A percentile compares a stretch with the other conserved stretches of the same genome.
Conservation (phyloP, 2,888 invertebrate species). For the Eristalinus sepulchralis region DNA sequence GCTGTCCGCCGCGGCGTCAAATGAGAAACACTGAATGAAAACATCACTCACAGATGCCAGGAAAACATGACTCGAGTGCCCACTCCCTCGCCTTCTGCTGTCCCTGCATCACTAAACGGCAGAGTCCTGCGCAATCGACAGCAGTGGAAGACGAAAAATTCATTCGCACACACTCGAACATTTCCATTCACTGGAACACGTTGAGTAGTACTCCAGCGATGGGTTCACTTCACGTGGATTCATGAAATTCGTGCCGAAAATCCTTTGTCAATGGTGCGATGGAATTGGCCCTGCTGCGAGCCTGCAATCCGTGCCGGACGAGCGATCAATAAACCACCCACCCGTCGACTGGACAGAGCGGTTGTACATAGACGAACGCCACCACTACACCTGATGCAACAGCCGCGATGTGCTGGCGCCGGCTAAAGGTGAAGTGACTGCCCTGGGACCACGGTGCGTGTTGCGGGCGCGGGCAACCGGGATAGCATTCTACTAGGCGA, state of each 20-base stretch:
- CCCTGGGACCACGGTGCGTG: constrained; percentile 8
- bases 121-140: constrained; percentile 46
- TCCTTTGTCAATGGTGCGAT: constrained; percentile 51
- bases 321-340: constrained; percentile 46
- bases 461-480: constrained; percentile 31
- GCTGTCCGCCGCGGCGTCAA: background rate
- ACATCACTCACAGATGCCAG: constrained; percentile 34
- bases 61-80: background rate
- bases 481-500: constrained; percentile 47
- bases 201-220: constrained; percentile 13
- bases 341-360: background rate
- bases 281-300: constrained; percentile 9
- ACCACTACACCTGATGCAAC: background rate
- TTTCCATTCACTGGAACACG: constrained; percentile 56
- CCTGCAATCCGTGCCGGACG: constrained; percentile 7
- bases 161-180: constrained; percentile 26
- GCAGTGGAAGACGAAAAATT: constrained; percentile 40
- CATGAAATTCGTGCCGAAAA: constrained; percentile 27
- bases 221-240: constrained; percentile 29
- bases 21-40: constrained; percentile 33
- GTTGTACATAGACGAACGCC: background rate
- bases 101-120: background rate
- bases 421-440: constrained; percentile 40
- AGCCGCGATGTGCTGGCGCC: background rate
- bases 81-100: background rate